A percentile compares a stretch with the other conserved stretches of the same genome.
Evolutionary conservation across 1,140 invertebrate genomes (phyloP).

Genomic region (Ceratosolen fusciceps): DNA sequence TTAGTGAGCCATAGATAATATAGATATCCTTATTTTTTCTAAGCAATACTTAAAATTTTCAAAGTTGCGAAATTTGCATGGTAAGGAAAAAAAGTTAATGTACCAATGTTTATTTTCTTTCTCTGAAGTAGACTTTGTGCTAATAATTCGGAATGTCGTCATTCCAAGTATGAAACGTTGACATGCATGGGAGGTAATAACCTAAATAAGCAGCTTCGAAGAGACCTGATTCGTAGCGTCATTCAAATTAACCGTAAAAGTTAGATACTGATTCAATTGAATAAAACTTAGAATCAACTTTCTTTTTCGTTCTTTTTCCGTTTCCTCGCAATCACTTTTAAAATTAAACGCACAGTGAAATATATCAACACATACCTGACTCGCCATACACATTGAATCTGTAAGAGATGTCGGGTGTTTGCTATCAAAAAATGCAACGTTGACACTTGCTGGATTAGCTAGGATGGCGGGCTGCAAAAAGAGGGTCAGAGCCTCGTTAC

Average conservation of each 20-base stretch:
- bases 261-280: neutral
- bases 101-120: neutral
- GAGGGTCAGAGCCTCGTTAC: neutral
- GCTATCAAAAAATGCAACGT: slow-evolving; percentile 64
- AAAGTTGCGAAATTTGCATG: neutral
- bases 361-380: slow-evolving; percentile 69
- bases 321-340: neutral
- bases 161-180: neutral
- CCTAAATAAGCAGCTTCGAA: slow-evolving; percentile 14
- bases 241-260: neutral
- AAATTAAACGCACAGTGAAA: neutral
- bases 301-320: neutral
- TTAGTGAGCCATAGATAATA: neutral
- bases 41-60: neutral
- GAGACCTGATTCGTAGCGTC: neutral
- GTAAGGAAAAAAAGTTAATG: no score
- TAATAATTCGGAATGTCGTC: neutral
- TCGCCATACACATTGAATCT: slow-evolving; percentile 78
- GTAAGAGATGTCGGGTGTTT: slow-evolving; percentile 69
- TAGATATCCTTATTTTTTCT: no score
- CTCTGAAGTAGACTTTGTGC: neutral
- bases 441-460: neutral
- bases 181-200: slow-evolving; percentile 32
- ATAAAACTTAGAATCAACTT: neutral
- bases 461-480: neutral